Evolutionary conservation across 2,797 vertebrate genomes (phyloP), one percentile per base, ranked within the genome.

Genomic region (Gambelia wislizenii): DNA sequence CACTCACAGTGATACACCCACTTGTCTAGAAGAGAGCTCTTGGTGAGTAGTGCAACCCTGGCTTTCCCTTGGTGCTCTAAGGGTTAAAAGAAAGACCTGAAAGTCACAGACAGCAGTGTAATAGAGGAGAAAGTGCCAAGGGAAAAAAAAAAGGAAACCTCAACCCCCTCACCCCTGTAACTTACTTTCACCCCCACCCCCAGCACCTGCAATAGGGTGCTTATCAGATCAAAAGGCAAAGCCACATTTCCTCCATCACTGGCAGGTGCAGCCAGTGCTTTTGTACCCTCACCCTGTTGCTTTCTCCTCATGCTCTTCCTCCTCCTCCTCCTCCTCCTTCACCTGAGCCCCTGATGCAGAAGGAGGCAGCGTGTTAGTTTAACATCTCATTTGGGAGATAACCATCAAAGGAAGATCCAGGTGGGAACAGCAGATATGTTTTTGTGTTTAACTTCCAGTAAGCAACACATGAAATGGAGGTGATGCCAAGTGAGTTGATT

Each of bases 161-260:
- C 56, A 59, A 59, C 4, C 56, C 77, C 88, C 70, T 47, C 75
- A 44, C 10, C 36, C 20, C 2, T 16, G 14, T 25, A 42, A 69
- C 36, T 81, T 56, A 33, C 83, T 84, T 84, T 69, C 61, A 12
- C 87, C 56, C n/a, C 33, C 70, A 7, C 49, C 27, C 25, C 1
- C 33, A 59, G 6, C 88, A 89, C 88, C 88, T 89, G 88, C 78
- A 76, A 7, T 16, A 47, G 59, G 78, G 42, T 56, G 79, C 59
- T 89, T 89, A 89, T 89, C 89, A 86, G 89, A 83, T 89, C 70
- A 83, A 64, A 86, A 82, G 22, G 79, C 20, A 80, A 83, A 89
- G 83, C 89, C 89, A 83, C 89, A 76, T 22, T 76, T 82, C 84
- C 84, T 81, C 79, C 61, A 75, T 16, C 56, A 54, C 30, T 30